A percentile compares a stretch with the other conserved stretches of the same genome.
Evolutionary conservation across 2,797 vertebrate species (phyloP).

Genomic region (Alexandromys oeconomus): DNA sequence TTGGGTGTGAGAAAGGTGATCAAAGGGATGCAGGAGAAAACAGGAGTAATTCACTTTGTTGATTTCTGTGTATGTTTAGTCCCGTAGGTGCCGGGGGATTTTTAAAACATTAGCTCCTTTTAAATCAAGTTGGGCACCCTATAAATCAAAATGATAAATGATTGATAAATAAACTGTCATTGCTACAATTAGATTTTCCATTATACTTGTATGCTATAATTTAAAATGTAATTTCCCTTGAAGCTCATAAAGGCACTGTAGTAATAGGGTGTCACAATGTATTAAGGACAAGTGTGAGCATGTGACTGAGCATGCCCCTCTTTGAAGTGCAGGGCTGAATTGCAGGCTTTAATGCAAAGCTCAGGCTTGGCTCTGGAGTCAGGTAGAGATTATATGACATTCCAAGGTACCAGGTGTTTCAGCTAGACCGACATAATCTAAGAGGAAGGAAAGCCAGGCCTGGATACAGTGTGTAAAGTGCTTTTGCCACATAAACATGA

Average conservation of each 20-base stretch:
- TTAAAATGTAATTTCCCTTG: slow-evolving; percentile 88
- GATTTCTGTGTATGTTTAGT: slow-evolving; percentile 56
- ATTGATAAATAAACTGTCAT: slow-evolving; percentile 86
- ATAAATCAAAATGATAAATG: slow-evolving; percentile 85
- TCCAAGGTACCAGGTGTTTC: not conserved
- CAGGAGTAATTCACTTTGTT: slow-evolving; percentile 55
- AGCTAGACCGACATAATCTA: not conserved
- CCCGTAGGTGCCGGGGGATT: slow-evolving; percentile 68
- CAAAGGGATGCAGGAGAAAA: not conserved
- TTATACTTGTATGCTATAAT: slow-evolving; percentile 87
- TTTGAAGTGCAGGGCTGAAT: slow-evolving; percentile 76
- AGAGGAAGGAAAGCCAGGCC: not conserved
- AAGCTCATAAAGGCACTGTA: slow-evolving; percentile 80
- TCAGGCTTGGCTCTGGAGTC: not conserved
- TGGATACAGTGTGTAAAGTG: not conserved
- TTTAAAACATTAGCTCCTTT: slow-evolving; percentile 79
- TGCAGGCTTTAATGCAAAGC: slow-evolving; percentile 67
- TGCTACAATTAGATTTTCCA: slow-evolving; percentile 88
- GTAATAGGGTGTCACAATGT: slow-evolving; percentile 86
- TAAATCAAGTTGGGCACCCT: slow-evolving; percentile 82
- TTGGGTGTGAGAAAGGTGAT: not conserved
- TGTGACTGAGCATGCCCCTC: slow-evolving; percentile 70
- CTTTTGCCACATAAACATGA: not conserved
- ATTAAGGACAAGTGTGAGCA: slow-evolving; percentile 79
- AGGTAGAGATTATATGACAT: not conserved